These are phyloP conservation scores for Cephus pygmeus DNA, from an alignment of 2,888 invertebrate genomes.

Conservation along the genomic window DNA sequence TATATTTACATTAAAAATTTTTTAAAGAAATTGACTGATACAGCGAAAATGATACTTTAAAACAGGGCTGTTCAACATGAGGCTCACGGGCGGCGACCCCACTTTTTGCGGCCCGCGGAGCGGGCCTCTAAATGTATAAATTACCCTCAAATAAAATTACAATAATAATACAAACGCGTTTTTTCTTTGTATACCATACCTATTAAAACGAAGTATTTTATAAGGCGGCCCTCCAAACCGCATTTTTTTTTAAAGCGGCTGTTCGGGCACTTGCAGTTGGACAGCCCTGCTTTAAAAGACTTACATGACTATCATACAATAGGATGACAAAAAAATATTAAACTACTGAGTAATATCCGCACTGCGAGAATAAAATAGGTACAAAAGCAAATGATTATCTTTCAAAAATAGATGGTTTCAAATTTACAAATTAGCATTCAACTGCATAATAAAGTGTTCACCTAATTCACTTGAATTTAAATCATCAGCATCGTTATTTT, in stretches of 20 bases:
- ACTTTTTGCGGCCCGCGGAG: no score
- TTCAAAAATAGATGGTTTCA: neutral
- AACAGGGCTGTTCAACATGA: neutral
- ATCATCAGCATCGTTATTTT: slow-evolving; percentile 54
- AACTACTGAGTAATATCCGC: slow-evolving; percentile 31
- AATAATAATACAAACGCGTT: no score
- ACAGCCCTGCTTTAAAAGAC: neutral
- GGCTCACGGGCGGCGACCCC: no score
- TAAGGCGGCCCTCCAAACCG: no score
- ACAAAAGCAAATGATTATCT: neutral
- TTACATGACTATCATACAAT: neutral
- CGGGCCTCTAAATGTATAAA: no score
- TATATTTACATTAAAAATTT: slow-evolving; percentile 35
- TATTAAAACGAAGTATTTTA: no score
- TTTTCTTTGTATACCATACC: no score
- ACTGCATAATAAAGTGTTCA: slow-evolving; percentile 35
- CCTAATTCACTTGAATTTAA: slow-evolving; percentile 45
- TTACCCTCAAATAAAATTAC: no score
- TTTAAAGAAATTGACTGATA: slow-evolving; percentile 29
- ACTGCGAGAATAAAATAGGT: neutral
- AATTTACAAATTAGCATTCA: neutral
- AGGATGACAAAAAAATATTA: neutral
- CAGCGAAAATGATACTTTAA: slow-evolving; percentile 18
- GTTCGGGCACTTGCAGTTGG: no score
- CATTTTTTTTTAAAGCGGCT: no score